Conservation (phyloP, 2,888 invertebrate genomes). For the Pinctada fucata region DNA sequence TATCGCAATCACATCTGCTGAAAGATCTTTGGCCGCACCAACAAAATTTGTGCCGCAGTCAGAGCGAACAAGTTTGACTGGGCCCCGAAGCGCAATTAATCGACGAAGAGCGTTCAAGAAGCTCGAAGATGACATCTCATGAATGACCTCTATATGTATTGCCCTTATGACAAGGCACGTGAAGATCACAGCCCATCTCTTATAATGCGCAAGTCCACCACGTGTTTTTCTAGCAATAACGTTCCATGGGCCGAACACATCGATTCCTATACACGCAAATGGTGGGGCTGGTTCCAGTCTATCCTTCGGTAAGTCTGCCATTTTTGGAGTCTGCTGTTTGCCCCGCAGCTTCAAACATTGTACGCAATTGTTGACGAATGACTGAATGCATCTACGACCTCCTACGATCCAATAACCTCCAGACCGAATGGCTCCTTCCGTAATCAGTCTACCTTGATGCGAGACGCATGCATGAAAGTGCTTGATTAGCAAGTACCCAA, state of each 20-base stretch:
- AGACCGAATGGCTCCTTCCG: constrained; percentile 32
- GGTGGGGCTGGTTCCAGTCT: constrained; percentile 22
- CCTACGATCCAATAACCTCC: constrained; percentile 40
- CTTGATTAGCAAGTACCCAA: constrained; percentile 15
- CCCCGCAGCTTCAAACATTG: constrained; percentile 21
- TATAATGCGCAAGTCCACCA: constrained; percentile 33
- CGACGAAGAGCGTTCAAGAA: constrained; percentile 18
- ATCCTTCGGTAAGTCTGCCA: constrained; percentile 26
- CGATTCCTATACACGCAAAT: constrained; percentile 45
- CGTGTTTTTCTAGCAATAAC: constrained; percentile 26
- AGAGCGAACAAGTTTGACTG: constrained; percentile 13
- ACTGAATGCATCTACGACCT: constrained; percentile 9
- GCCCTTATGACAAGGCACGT: constrained; percentile 42
- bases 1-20: constrained; percentile 20
- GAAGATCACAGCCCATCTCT: constrained; percentile 44
- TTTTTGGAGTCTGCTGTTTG: constrained; percentile 14
- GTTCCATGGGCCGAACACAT: constrained; percentile 33
- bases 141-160: constrained; percentile 44
- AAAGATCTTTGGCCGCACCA: constrained; percentile 25
- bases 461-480: constrained; percentile 30
- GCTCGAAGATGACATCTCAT: constrained; percentile 28
- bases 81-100: constrained; percentile 35
- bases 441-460: constrained; percentile 38
- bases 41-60: constrained; percentile 40
- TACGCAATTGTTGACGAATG: constrained; percentile 21